Evolutionary conservation across 1,140 invertebrate genomes (phyloP), one percentile per base, ranked within the genome.

Genomic region (Drosophila rufa): DNA sequence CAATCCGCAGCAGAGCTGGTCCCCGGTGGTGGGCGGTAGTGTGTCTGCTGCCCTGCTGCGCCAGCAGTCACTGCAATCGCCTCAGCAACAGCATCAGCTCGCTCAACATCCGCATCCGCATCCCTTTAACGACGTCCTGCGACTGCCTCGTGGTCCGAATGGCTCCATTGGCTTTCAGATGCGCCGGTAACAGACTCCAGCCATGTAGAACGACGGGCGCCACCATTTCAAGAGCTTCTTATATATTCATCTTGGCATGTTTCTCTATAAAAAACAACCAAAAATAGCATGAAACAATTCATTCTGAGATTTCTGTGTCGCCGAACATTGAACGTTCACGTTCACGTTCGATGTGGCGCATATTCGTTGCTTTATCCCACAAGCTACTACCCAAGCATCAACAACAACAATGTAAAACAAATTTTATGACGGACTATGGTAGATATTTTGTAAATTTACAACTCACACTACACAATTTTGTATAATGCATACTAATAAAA

Each of bases 91-190:
- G 3, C 75, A 79, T 17, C 81, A 75, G 27, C 69, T 77, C 11
- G 67, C 40, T 12, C 67, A 62, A 12, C 82, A 64, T 17, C 55
- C 56, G 17, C 59, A 82, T 79, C 59, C 66, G n/a, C 59, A 82
- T 80, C 60, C 66, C 2, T 80, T 93, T 2, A 94, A 93, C 38
- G 94, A 94, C n/a, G 92, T 95, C 17, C 93, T 95, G 65, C 87
- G 94, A 40, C 87, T 94, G 33, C 94, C 94, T 14, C 94, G 94
- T 58, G 94, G 94, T 4, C 94, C 94, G 4, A 94, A 95, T 70
- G 94, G 94, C 25, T 94, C 94, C 33, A 94, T 94, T 91, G 94
- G 94, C 46, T 95, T 95, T 76, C 89, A 93, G 76, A 80, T 93
- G 80, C 92, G 93, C 68, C 94, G 94, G 94, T 95, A 95, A 94